Base-by-base conservation (phyloP, 2,797 vertebrate genomes). In the Cheirogaleus major region DNA sequence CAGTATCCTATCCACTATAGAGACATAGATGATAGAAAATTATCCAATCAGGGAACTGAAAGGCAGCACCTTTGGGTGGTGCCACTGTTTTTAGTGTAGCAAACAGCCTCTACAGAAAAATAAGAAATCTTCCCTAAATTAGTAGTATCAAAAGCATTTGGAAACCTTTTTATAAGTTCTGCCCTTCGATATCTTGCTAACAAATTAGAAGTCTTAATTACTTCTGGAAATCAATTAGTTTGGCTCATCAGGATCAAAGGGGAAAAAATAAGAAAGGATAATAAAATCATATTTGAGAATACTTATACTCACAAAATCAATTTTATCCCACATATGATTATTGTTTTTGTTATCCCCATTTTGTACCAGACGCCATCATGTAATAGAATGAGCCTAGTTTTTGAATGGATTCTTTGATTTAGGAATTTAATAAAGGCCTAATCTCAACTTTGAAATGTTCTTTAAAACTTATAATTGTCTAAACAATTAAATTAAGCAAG, bases 121-220 rank as follows among this genome's bases (percentile, higher is more conserved):
- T 18, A 48, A 43, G 59, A 94, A 93, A 84, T 63, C 5, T 69
- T 48, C 6, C n/a, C 45, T 65, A 96, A 82, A 91, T 81, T 87
- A 67, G 32, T 78, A 95, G 72, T 52, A 80, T 63, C 43, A 76
- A 86, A 92, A 84, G 57, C 8, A 79, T 75, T 96, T 89, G 35
- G 38, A 80, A 95, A 52, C 10, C 45, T 63, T 73, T 67, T 45
- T 65, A 7, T 91, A 84, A 93, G 3, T 63, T 84, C 45, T 57
- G 38, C 8, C 35, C 20, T 87, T 87, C 7, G 45, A 41, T 43
- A 92, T 61, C 52, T 94, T 82, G 32, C 32, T 84, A 20, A 5
- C 57, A 75, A 87, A 59, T 82, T 91, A 73, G 48, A 95, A 72
- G 12, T 59, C 25, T 93, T 86, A 86, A 69, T 82, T 95, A 81